Percentiles rank a stretch among this genome's conserved stretches.
Conservation (phyloP, 2,113 vertebrate genomes). For the Gobiocypris rarus region DNA sequence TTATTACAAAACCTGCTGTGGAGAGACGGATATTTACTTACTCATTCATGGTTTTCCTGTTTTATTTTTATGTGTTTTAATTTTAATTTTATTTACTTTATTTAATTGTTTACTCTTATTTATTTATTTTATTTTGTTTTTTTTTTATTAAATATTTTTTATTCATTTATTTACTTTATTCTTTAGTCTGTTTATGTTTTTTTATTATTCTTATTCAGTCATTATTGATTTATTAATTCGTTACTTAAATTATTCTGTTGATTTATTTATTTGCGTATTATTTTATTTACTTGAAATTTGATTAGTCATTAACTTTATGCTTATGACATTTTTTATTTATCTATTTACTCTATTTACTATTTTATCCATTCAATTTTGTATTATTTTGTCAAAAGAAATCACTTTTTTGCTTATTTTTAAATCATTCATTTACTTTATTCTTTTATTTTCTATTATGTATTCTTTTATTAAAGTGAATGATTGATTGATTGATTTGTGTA, state of each 20-base stretch:
- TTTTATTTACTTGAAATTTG: background rate
- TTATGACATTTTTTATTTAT: background rate
- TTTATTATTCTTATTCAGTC: background rate
- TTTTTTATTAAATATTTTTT: background rate
- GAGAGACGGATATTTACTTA: background rate
- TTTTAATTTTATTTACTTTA: background rate
- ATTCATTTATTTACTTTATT: background rate
- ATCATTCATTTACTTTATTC: background rate
- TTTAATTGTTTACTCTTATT: background rate
- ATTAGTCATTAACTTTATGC: no score
- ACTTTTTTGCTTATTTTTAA: background rate
- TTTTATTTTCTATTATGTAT: background rate
- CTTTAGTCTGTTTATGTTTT: background rate
- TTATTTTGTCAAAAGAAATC: background rate
- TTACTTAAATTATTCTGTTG: background rate
- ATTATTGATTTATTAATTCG: background rate
- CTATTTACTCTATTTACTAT: no score
- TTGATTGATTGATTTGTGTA: no score
- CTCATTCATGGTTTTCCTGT: background rate
- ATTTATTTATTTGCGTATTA: background rate
- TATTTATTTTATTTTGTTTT: background rate
- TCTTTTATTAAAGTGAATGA: no score
- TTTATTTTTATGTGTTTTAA: no score
- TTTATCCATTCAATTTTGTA: no score
- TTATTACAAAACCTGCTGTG: conserved; percentile 45